These are phyloP conservation scores for Drosophila rhopaloa DNA, from an alignment of 1,140 invertebrate species.

Conservation along the genomic window DNA sequence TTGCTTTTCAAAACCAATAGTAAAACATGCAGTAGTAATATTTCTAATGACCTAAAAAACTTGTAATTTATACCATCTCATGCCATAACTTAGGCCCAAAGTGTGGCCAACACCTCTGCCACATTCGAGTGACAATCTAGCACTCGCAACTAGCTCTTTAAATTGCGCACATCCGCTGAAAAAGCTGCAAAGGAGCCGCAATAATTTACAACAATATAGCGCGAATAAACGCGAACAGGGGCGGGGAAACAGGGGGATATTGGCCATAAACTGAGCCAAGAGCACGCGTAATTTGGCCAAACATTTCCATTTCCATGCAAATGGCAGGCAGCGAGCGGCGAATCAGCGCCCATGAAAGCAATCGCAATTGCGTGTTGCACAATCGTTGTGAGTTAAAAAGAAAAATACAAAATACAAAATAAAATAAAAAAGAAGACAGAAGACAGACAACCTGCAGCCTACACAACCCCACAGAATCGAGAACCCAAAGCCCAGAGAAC, in stretches of 20 bases:
- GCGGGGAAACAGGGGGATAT: constrained; percentile 35
- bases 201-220: constrained; percentile 75
- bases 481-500: constrained; percentile 63
- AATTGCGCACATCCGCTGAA: constrained; percentile 73
- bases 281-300: constrained; percentile 75
- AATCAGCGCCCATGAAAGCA: constrained; percentile 68
- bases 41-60: background rate
- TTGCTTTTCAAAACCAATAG: background rate
- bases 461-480: constrained; percentile 52
- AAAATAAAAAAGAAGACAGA: constrained; percentile 14
- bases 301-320: constrained; percentile 71
- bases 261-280: constrained; percentile 75
- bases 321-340: constrained; percentile 59
- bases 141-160: constrained; percentile 39
- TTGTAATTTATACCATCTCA: background rate
- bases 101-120: constrained; percentile 25
- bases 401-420: background rate
- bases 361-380: constrained; percentile 78
- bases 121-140: constrained; percentile 58
- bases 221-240: constrained; percentile 68
- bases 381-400: constrained; percentile 53
- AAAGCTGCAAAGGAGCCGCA: constrained; percentile 53
- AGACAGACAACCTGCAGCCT: constrained; percentile 61
- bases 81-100: constrained; percentile 15
- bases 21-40: background rate